Conservation (phyloP, 2,113 vertebrate genomes). For the Cynopterus brachyotis region DNA sequence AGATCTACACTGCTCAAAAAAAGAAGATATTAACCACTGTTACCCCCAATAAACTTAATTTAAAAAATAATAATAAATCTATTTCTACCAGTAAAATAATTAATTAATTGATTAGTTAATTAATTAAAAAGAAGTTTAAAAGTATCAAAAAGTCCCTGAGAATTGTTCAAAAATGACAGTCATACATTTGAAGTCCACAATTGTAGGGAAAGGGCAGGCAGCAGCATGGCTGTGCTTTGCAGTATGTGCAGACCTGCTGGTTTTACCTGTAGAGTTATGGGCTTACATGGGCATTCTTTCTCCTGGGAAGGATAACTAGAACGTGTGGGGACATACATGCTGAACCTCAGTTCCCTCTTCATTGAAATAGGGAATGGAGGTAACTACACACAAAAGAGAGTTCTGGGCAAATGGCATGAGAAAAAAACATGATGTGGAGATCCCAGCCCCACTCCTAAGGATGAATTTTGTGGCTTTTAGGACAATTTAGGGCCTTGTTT, state of each 20-base stretch:
- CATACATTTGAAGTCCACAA: background rate
- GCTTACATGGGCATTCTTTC: no score
- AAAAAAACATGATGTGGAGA: background rate
- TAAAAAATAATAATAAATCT: no score
- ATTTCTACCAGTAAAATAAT: no score
- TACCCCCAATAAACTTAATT: no score
- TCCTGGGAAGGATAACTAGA: background rate
- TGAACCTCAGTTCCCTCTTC: background rate
- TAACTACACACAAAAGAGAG: background rate
- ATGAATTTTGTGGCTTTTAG: background rate
- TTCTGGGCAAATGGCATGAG: background rate
- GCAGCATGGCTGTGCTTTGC: accelerated
- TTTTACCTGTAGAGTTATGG: background rate
- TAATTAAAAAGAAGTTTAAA: background rate
- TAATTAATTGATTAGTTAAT: no score
- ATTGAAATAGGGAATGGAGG: accelerated
- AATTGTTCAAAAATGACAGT: background rate
- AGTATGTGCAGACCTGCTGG: background rate
- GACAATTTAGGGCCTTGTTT: background rate
- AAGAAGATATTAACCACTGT: no score
- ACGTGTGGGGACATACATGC: no score
- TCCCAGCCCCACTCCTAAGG: background rate
- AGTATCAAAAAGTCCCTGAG: background rate
- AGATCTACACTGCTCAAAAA: background rate
- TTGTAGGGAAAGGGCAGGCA: background rate